A percentile compares a stretch with the other conserved stretches of the same genome.
These are phyloP conservation scores for Sminthurides aquaticus DNA, from an alignment of 2,888 invertebrate species.

Conservation along the genomic window DNA sequence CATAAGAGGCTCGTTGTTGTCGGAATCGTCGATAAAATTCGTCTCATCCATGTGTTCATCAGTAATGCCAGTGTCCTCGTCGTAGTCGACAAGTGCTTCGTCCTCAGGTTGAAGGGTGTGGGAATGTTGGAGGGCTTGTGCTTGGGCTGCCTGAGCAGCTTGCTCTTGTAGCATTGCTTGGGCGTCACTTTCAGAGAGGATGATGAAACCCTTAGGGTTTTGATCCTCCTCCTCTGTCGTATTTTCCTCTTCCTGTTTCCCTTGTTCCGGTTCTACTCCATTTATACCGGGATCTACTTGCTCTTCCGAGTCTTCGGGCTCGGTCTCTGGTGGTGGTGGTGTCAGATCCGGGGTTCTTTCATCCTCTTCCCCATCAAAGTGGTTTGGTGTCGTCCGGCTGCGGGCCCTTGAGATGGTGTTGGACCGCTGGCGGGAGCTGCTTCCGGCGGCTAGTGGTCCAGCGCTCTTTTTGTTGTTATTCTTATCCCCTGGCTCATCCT, in stretches of 20 bases:
- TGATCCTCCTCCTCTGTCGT: constrained; percentile 45
- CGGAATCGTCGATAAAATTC: constrained; percentile 21
- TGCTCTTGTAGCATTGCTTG: neutral
- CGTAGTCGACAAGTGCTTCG: constrained; percentile 1
- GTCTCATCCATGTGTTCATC: constrained; percentile 25
- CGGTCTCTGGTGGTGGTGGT: constrained; percentile 14
- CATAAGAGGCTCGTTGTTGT: neutral
- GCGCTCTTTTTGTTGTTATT: neutral
- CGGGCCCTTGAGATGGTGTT: neutral
- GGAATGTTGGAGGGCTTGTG: too few species aligned
- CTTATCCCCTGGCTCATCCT: neutral
- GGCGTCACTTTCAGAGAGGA: constrained; percentile 5
- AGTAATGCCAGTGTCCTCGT: constrained; percentile 15
- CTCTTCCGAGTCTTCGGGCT: constrained; percentile 8
- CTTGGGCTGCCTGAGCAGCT: too few species aligned
- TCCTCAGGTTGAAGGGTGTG: neutral
- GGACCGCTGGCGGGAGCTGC: neutral
- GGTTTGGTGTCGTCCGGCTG: neutral
- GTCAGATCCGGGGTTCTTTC: constrained; percentile 11
- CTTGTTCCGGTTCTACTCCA: constrained; percentile 24
- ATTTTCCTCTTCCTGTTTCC: constrained; percentile 30
- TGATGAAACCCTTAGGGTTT: neutral
- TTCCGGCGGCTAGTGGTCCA: neutral
- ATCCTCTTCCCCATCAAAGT: neutral
- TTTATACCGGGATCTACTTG: constrained; percentile 9